These are phyloP conservation scores for Stegostoma tigrinum DNA, from an alignment of 2,113 vertebrate genomes.

Conservation along the genomic window DNA sequence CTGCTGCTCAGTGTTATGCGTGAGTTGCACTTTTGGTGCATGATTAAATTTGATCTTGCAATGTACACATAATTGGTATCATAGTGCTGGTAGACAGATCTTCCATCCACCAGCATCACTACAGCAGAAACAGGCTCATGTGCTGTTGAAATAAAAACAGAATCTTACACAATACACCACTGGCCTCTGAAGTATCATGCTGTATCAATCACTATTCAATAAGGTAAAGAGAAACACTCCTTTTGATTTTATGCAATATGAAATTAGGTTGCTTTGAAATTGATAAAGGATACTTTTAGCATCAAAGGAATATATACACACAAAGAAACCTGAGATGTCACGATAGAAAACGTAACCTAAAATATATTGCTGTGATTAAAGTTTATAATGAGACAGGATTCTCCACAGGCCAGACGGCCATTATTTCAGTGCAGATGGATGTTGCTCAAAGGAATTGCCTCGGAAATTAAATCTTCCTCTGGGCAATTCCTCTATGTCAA, in stretches of 20 bases:
- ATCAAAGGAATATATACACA: not conserved
- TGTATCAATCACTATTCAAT: not conserved
- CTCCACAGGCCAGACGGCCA: too few relatives aligned
- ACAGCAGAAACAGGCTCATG: not conserved
- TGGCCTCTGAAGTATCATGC: not conserved
- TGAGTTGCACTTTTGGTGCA: not conserved
- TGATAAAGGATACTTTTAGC: not conserved
- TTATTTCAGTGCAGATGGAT: too few relatives aligned
- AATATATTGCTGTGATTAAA: not conserved
- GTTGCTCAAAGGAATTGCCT: too few relatives aligned
- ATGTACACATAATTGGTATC: not conserved
- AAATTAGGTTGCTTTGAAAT: not conserved
- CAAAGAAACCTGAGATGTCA: not conserved
- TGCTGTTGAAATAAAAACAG: not conserved
- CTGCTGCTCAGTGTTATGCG: not conserved
- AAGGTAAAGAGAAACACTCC: not conserved
- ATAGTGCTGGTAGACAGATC: not conserved
- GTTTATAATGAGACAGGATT: not conserved
- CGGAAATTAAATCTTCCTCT: too few relatives aligned
- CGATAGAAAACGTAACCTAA: not conserved
- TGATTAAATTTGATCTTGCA: not conserved
- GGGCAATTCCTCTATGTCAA: too few relatives aligned
- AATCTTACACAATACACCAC: not conserved
- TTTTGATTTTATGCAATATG: not conserved
- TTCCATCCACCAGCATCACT: not conserved